phyloP scores from a whole-genome alignment of 2,888 invertebrate species.

The Papilio protenor region DNA sequence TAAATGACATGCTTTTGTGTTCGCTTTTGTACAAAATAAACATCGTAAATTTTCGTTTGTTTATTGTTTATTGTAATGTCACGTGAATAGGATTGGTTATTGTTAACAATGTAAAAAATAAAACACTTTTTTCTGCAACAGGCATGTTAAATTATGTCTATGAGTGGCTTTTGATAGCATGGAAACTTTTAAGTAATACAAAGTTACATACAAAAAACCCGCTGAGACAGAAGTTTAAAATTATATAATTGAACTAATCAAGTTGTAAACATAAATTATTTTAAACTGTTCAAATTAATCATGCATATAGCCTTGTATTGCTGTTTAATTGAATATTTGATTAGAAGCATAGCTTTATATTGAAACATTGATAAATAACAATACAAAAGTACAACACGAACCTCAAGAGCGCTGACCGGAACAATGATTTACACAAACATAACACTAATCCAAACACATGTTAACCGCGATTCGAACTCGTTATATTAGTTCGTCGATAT shows the following conservation, averaged over 20 bases:
- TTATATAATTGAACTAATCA: too few relatives aligned
- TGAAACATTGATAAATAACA: conserved; percentile 44
- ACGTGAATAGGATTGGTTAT: conserved; percentile 62
- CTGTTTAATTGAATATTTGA: neutral
- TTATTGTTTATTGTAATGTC: conserved; percentile 68
- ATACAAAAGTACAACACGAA: conserved; percentile 32
- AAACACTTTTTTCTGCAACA: conserved; percentile 23
- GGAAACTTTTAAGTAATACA: too few relatives aligned
- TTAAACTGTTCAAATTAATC: neutral
- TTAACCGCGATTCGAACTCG: conserved; percentile 28
- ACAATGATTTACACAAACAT: conserved; percentile 36
- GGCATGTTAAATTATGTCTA: neutral
- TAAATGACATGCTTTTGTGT: conserved; percentile 76
- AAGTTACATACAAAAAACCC: too few relatives aligned
- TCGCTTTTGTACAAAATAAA: conserved; percentile 70
- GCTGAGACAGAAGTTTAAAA: too few relatives aligned
- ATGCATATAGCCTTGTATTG: neutral
- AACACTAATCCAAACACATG: conserved; percentile 39
- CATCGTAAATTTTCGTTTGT: conserved; percentile 73
- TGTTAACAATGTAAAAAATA: conserved; percentile 26
- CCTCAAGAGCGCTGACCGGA: conserved; percentile 14
- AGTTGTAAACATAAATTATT: too few relatives aligned
- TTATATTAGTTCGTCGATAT: conserved; percentile 37
- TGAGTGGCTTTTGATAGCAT: too few relatives aligned
- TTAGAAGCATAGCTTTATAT: neutral